A percentile compares a stretch with the other conserved stretches of the same genome.
Conservation (phyloP, 1,140 invertebrate species). For the Tribolium castaneum region DNA sequence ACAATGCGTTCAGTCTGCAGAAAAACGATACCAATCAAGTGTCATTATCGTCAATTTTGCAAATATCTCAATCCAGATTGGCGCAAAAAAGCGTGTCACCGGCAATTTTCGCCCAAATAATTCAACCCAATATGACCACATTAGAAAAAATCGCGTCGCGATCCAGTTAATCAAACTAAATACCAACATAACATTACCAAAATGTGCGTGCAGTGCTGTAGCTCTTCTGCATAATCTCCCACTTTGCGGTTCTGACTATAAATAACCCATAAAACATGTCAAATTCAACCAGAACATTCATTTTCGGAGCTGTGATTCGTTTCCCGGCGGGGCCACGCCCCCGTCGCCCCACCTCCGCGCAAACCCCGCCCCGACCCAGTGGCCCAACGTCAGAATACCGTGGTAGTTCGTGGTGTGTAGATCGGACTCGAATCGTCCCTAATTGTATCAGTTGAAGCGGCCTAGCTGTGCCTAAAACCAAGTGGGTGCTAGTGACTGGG, state of each 20-base stretch:
- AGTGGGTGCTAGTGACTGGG: conserved; percentile 13
- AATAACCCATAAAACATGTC: conserved; percentile 57
- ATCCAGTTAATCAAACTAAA: conserved; percentile 49
- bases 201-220: conserved; percentile 38
- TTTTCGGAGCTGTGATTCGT: conserved; percentile 50
- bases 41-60: not conserved
- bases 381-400: conserved; percentile 58
- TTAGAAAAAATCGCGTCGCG: conserved; percentile 48
- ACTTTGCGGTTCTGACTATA: conserved; percentile 52
- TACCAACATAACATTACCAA: conserved; percentile 45
- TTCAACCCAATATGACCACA: conserved; percentile 55
- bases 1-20: not conserved
- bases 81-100: not conserved
- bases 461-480: not conserved
- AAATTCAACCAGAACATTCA: conserved; percentile 49
- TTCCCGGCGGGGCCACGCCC: conserved; percentile 39
- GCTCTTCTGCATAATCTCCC: conserved; percentile 46
- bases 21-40: not conserved
- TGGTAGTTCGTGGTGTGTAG: conserved; percentile 57
- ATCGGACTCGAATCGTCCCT: conserved; percentile 49
- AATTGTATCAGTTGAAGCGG: not conserved
- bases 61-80: not conserved
- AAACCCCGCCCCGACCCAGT: conserved; percentile 57
- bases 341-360: conserved; percentile 31
- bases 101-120: not conserved